Evolutionary conservation across 2,113 vertebrate genomes (phyloP), one percentile per base, ranked within the genome.

Genomic region (Pimephales promelas): DNA sequence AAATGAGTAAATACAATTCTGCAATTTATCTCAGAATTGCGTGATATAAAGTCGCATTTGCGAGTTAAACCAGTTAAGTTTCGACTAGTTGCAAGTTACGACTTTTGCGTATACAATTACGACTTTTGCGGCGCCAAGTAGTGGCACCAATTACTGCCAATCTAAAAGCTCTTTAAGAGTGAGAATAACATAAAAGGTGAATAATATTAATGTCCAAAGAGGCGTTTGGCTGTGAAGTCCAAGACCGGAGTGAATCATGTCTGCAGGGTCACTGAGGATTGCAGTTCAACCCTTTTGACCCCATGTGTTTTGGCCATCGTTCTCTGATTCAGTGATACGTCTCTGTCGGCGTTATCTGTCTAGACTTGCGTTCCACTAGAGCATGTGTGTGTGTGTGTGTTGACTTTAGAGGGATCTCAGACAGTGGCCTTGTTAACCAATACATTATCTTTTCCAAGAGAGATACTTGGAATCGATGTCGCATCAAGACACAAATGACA

Each of bases 261-360:
- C 36, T 77, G 79, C 54, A 34, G 13, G 6, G 61, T 47, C 49
- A 24, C 62, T 1, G 45, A 36, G 72, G 72, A 45, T 28, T 89
- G 89, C 62, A 68, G 54, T 85, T 90, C 91, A 92, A 91, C 89
- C 88, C 36, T 47, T 43, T 20, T 85, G 88, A 91, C 90, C 91
- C 79, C 82, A 86, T 92, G 90, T 91, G 90, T 91, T 91, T 89
- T 70, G 79, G 79, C 66, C 75, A 83, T 86, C 83, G 24, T 79
- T 45, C 3, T 85, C 84, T 89, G 84, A 89, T 91, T 86, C 83
- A 73, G 81, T 5, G 88, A 89, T 90, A 64, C 3, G 79, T 83
- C 84, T 84, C 83, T 83, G 61, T 84, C 74, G 28, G 70, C 61
- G 85, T 91, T 88, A 86, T 92, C 89, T 73, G 83, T 47, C 83